Evolutionary conservation across 2,888 invertebrate genomes (phyloP), one percentile per base, ranked within the genome.

Genomic region (Brachypalpus laphriformis): DNA sequence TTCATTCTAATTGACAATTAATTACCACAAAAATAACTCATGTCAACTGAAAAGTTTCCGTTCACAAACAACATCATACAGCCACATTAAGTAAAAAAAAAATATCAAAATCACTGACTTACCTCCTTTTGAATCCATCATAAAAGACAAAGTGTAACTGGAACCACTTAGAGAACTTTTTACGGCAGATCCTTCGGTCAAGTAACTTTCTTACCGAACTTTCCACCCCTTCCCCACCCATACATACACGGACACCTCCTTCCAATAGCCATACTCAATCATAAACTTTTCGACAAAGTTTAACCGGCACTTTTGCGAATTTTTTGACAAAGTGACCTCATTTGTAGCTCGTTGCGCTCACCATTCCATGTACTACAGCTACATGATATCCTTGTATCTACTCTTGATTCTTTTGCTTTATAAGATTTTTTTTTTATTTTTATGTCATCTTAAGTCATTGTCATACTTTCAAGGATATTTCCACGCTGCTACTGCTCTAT

Each of bases 121-220:
- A 56, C 31, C 42, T 34, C 49, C 57, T 45, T 59, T 68, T 34
- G 7, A 63, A 70, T 37, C 20, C 54, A 42, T 51, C 54, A 66
- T 49, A 70, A 77, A 70, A 45, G 34, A 61, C 77, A 71, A 47
- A 47, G 47, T 78, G 71, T 71, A 56, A 57, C 49, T 20, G 28
- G 71, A 56, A 78, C 45, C 78, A 63, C 78, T 71, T 78, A 71
- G 78, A 9, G 63, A 78, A 78, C 56, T 78, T 65, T 65, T 40
- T 34, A 8, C 9, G 42, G 49, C 7, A 54, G 16, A 47, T 71
- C 56, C 25, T 47, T 56, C n/a, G 78, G 71, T 57, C 54, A 65
- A 71, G 78, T 61, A 54, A 77, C 51, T 70, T 77, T 54, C 56
- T 71, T 57, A 47, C 8, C 3, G 42, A 71, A 63, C 34, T 45